phyloP scores from a whole-genome alignment of 2,888 invertebrate genomes.

The Corythucha ciliata region DNA sequence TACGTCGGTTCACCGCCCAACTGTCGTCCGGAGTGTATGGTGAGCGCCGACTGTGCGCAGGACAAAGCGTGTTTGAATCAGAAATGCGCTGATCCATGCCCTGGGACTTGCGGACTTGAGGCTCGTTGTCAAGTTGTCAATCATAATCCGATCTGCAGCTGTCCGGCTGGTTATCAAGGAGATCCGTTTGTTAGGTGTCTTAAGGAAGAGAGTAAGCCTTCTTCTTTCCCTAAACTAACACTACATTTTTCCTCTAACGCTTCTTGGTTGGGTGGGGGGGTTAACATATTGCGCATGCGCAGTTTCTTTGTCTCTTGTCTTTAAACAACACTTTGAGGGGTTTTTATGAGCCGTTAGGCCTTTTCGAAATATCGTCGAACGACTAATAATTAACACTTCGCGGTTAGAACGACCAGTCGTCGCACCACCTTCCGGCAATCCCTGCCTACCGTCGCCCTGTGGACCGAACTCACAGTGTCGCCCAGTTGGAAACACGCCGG shows the following conservation, averaged over 20 bases:
- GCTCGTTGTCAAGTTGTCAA: conserved; percentile 74
- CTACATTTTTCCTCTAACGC: neutral
- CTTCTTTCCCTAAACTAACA: neutral
- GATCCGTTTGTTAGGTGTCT: conserved; percentile 72
- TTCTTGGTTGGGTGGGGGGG: no score
- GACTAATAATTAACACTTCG: no score
- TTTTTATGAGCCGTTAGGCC: no score
- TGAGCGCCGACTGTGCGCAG: conserved; percentile 71
- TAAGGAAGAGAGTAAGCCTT: conserved; percentile 56
- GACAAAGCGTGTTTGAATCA: conserved; percentile 70
- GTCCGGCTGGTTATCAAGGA: conserved; percentile 62
- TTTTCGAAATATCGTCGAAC: no score
- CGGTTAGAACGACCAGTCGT: conserved; percentile 45
- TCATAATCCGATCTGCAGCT: conserved; percentile 78
- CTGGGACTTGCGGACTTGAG: conserved; percentile 70
- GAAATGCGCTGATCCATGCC: conserved; percentile 72
- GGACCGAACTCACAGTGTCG: conserved; percentile 77
- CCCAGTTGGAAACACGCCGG: conserved; percentile 62
- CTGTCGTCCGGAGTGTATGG: conserved; percentile 72
- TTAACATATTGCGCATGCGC: no score
- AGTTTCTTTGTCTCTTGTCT: neutral
- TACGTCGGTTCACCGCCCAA: conserved; percentile 70
- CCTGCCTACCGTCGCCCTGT: conserved; percentile 74
- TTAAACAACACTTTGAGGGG: neutral
- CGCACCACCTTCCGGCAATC: conserved; percentile 53